phyloP scores from a whole-genome alignment of 1,140 invertebrate genomes.

The Lepeophtheirus salmonis region DNA sequence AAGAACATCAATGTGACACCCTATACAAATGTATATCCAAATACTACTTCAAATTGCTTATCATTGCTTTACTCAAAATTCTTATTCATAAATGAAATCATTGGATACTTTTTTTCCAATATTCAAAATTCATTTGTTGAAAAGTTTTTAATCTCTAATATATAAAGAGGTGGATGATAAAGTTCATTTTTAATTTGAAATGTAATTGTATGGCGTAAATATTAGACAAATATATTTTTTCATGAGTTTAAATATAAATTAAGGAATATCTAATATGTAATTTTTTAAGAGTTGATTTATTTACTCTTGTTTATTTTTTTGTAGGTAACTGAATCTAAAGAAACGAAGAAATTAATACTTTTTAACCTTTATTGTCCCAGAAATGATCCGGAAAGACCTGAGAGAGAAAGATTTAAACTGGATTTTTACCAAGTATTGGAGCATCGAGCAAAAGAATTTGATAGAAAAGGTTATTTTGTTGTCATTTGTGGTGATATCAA shows the following conservation, averaged over 20 bases:
- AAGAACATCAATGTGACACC: background rate
- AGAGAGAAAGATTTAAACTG: constrained; percentile 32
- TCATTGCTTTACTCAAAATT: too few species aligned
- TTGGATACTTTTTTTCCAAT: too few species aligned
- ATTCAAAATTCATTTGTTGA: too few species aligned
- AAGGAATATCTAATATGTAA: background rate
- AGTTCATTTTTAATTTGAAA: too few species aligned
- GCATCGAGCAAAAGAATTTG: constrained; percentile 29
- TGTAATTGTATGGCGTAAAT: background rate
- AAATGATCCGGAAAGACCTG: constrained; percentile 30
- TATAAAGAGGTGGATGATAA: too few species aligned
- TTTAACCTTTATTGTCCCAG: constrained; percentile 39
- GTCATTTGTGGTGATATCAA: constrained; percentile 38
- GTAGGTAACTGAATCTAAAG: constrained; percentile 19
- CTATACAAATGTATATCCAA: too few species aligned
- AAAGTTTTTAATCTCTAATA: too few species aligned
- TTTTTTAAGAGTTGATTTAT: too few species aligned
- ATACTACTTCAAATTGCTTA: too few species aligned
- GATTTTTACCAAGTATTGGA: constrained; percentile 33
- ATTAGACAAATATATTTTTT: background rate
- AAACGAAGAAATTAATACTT: constrained; percentile 26
- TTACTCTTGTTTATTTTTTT: too few species aligned
- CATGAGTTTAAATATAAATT: background rate
- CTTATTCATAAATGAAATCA: too few species aligned
- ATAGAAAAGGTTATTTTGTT: constrained; percentile 31